Evolutionary conservation across 2,113 vertebrate species (phyloP).

Genomic region (Sapayoa aenigma): DNA sequence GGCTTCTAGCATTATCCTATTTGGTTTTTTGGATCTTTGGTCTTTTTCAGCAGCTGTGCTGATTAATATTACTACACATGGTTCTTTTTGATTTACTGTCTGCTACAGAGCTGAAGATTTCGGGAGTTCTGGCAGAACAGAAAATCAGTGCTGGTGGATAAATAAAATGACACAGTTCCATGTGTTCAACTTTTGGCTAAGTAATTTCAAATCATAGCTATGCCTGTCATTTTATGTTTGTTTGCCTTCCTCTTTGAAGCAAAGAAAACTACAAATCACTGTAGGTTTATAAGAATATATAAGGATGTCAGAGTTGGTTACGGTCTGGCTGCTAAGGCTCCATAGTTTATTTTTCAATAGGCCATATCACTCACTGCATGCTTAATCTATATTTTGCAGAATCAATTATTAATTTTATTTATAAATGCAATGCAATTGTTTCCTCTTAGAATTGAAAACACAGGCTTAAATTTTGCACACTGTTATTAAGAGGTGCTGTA

Average conservation of each 20-base stretch:
- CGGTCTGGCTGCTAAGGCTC: background rate
- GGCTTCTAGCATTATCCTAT: constrained; percentile 20
- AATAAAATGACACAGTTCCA: background rate
- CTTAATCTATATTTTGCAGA: background rate
- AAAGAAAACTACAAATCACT: background rate
- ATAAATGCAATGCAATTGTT: background rate
- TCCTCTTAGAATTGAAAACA: background rate
- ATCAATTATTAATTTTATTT: background rate
- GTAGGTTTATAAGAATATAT: background rate
- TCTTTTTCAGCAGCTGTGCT: constrained; percentile 6
- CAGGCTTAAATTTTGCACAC: background rate
- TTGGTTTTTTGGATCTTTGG: background rate
- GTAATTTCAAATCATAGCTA: background rate
- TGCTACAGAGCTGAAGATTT: background rate
- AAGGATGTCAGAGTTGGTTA: background rate
- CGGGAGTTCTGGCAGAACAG: background rate
- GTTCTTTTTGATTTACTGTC: background rate
- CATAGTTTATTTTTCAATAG: background rate
- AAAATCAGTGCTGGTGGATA: background rate
- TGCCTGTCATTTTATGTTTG: background rate
- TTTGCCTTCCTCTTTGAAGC: background rate
- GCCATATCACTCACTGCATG: background rate
- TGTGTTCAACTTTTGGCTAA: background rate
- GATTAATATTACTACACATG: background rate
- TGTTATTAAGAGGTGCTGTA: background rate